A percentile compares a stretch with the other conserved stretches of the same genome.
phyloP scores from a whole-genome alignment of 2,797 vertebrate genomes.

The Podarcis lilfordi region DNA sequence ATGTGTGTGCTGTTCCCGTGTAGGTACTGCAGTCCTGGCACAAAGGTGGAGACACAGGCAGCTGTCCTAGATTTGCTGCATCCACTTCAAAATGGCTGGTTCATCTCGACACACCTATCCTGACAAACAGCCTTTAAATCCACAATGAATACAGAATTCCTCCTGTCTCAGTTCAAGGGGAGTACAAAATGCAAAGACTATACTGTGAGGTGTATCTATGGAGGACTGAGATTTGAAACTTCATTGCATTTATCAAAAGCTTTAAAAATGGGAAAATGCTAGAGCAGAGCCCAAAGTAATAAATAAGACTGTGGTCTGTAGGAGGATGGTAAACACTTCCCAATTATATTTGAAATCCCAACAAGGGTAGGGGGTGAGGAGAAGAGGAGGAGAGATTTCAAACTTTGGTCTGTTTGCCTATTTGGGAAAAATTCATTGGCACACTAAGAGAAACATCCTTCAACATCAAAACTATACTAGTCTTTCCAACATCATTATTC shows the following conservation, averaged over 20 bases:
- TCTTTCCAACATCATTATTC: neutral
- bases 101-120: slow-evolving; percentile 6
- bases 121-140: slow-evolving; percentile 15
- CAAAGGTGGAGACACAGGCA: too few relatives aligned
- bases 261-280: neutral
- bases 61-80: fast-evolving
- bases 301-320: neutral
- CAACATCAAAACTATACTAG: neutral
- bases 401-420: slow-evolving; percentile 33
- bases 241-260: neutral
- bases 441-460: neutral
- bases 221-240: slow-evolving; percentile 3
- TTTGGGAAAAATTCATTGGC: neutral
- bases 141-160: neutral
- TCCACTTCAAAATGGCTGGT: slow-evolving; percentile 37
- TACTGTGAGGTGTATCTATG: neutral
- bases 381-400: slow-evolving; percentile 1
- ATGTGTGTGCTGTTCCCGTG: neutral
- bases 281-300: neutral
- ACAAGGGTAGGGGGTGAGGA: neutral
- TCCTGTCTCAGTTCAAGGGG: slow-evolving; percentile 22
- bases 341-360: slow-evolving; percentile 25
- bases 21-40: slow-evolving; percentile 1
- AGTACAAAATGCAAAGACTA: slow-evolving; percentile 8
- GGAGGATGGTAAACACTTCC: fast-evolving